Conservation (phyloP, 2,113 vertebrate species). For the Spea multiplicata region DNA sequence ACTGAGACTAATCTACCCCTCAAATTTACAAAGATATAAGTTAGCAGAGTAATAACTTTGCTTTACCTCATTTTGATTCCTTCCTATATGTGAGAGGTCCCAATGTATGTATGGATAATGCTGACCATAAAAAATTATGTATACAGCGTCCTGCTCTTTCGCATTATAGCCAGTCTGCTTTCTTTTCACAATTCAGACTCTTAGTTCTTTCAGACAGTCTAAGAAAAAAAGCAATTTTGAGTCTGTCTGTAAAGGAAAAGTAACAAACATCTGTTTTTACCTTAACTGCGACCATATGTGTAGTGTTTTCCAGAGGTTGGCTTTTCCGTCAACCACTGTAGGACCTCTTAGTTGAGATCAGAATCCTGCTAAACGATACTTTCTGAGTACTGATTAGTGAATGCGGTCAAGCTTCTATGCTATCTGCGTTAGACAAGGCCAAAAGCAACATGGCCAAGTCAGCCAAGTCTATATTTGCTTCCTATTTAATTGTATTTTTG, state of each 20-base stretch:
- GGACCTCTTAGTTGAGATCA: constrained; percentile 52
- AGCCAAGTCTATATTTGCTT: constrained; percentile 43
- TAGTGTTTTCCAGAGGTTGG: constrained; percentile 58
- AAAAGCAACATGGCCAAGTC: constrained; percentile 39
- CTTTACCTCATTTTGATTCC: constrained; percentile 14
- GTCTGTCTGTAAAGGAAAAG: constrained; percentile 67
- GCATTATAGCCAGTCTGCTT: constrained; percentile 54
- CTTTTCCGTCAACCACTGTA: constrained; percentile 55
- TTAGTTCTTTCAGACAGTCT: constrained; percentile 67
- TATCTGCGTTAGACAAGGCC: constrained; percentile 41
- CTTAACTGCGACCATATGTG: constrained; percentile 72
- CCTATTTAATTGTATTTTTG: constrained; percentile 14
- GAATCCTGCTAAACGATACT: constrained; percentile 59
- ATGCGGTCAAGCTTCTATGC: constrained; percentile 52
- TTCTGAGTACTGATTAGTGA: constrained; percentile 61
- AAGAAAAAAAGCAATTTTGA: constrained; percentile 65
- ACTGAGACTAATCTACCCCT: constrained; percentile 3
- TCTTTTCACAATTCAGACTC: constrained; percentile 58
- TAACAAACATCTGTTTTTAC: constrained; percentile 69
- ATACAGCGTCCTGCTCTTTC: constrained; percentile 43
- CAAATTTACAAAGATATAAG: constrained; percentile 18
- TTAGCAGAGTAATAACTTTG: constrained; percentile 32
- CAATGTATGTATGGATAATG: constrained; percentile 27
- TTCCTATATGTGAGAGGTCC: constrained; percentile 7
- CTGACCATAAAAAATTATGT: constrained; percentile 26